Evolutionary conservation across 1,140 invertebrate species (phyloP).

Genomic region (Drosophila miranda): DNA sequence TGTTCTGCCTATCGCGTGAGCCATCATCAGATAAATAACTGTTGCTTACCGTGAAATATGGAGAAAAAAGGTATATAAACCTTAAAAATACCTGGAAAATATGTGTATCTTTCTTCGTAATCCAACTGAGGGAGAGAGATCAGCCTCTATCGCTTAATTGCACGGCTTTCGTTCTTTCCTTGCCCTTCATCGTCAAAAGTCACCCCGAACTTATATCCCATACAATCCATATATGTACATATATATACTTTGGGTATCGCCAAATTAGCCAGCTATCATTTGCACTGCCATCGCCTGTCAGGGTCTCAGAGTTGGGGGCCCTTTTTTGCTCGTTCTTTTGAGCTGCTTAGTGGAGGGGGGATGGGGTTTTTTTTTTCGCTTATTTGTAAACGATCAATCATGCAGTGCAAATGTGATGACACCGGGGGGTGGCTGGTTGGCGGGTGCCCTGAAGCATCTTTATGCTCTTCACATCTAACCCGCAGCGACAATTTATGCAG

Average conservation of each 20-base stretch:
- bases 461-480: slow-evolving; percentile 21
- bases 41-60: no score
- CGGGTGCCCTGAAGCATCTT: background rate
- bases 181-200: no score
- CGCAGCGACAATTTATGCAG: slow-evolving; percentile 71
- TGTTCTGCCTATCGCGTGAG: no score
- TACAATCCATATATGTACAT: background rate
- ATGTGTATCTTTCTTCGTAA: no score
- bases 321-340: slow-evolving; percentile 11
- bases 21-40: no score
- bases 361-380: slow-evolving; percentile 13
- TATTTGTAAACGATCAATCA: slow-evolving; percentile 77
- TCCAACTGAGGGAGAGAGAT: no score
- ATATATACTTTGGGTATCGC: background rate
- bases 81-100: no score
- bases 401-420: slow-evolving; percentile 66
- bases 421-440: slow-evolving; percentile 19
- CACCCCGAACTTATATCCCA: no score
- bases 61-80: no score
- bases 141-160: no score
- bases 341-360: slow-evolving; percentile 11
- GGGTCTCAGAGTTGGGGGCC: background rate
- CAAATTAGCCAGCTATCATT: slow-evolving; percentile 44
- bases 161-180: no score
- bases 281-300: slow-evolving; percentile 30